phyloP scores from a whole-genome alignment of 2,888 invertebrate genomes.

The Melolontha melolontha region DNA sequence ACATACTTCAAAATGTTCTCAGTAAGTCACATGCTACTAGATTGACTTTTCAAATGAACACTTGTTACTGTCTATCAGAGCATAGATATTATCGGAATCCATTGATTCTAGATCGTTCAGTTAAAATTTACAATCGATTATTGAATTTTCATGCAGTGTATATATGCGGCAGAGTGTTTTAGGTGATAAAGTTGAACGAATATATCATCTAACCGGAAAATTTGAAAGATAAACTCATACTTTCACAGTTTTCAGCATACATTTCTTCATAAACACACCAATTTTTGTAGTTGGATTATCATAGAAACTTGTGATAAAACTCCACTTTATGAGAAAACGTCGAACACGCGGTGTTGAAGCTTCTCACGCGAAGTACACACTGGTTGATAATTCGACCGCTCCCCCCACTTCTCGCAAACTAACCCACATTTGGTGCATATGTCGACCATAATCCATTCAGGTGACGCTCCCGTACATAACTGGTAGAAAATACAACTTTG shows the following conservation, averaged over 20 bases:
- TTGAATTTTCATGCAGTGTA: not conserved
- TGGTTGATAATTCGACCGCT: too few relatives aligned
- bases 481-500: too few relatives aligned
- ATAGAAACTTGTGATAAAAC: constrained; percentile 35
- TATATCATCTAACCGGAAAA: constrained; percentile 34
- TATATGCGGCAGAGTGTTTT: constrained; percentile 40
- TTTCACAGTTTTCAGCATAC: constrained; percentile 26
- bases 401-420: too few relatives aligned
- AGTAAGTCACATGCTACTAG: too few relatives aligned
- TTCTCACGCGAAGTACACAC: too few relatives aligned
- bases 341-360: not conserved
- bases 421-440: constrained; percentile 39
- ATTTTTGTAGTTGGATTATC: constrained; percentile 32
- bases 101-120: too few relatives aligned
- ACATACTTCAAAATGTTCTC: too few relatives aligned
- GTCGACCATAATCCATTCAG: constrained; percentile 11
- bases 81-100: too few relatives aligned
- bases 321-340: constrained; percentile 33
- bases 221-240: constrained; percentile 21
- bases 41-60: too few relatives aligned
- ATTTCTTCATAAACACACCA: constrained; percentile 40
- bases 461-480: too few relatives aligned
- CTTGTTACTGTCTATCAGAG: too few relatives aligned
- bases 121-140: too few relatives aligned
- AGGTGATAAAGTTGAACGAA: constrained; percentile 37